Base-by-base conservation (phyloP, 2,888 invertebrate genomes). In the Apodemia zela region DNA sequence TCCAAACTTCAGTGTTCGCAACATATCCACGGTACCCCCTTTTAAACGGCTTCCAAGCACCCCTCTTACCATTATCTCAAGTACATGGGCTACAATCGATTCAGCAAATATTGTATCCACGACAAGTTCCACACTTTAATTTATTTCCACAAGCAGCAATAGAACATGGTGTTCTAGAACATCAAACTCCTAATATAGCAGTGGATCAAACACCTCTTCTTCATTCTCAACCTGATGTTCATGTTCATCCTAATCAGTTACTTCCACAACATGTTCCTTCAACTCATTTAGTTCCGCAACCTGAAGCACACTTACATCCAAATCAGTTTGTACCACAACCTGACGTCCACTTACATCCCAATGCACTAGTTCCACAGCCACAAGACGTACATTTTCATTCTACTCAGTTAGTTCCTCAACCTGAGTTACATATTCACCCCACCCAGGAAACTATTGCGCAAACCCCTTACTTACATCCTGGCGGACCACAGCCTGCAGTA, bases 11-110 rank as follows among this genome's bases (percentile, higher is more conserved):
- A 3, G 74, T 80, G 59, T 92, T 91, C 59, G 91, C 91, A 0
- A 87, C 85, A 1, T 92, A 85, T 63, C 92, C 92, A 6, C 80
- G 87, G 67, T 89, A 85, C 71, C 92, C 91, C 0, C 74, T 87
- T 7, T 65, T 84, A 0, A 86, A 86, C 65, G 69, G 71, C 51
- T 87, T 82, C 60, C 87, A 82, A 63, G 75, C 75, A 8, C 81
- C 84, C 0, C 66, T 79, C 2, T 65, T 80, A 21, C 84, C 84
- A 8, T 8, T 73, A 1, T 63, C 71, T 0, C 69, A 70, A 11
- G 68, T 72, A 0, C 71, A 72, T 0, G 65, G 71, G 7, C 66
- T 67, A 18, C 71, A 68, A 7, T 61, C 70, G 5, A 64, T 70
- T 25, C 72, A 70, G 61, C 77, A 81, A 59, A 74, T 84, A 5